These are phyloP conservation scores for Poeciliopsis turneri DNA, from an alignment of 2,797 vertebrate species.

Conservation along the genomic window DNA sequence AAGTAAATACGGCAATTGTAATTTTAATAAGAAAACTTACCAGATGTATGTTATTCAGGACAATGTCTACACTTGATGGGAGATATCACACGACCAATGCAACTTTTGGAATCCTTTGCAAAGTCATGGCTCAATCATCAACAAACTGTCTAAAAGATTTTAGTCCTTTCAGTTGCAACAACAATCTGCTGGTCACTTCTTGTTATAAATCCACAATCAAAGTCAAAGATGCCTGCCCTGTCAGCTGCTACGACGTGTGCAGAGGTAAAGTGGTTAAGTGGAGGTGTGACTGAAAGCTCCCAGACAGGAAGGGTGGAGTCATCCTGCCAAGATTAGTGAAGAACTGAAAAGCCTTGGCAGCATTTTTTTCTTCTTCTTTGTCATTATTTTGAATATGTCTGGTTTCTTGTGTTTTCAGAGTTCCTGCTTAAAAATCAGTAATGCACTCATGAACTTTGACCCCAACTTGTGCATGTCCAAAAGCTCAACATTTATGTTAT, in stretches of 20 bases:
- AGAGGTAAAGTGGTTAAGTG: constrained; percentile 66
- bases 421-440: background rate
- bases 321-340: constrained; percentile 72
- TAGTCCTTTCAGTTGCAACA: constrained; percentile 17
- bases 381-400: background rate
- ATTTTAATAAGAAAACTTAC: constrained; percentile 62
- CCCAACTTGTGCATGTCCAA: background rate
- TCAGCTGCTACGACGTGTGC: constrained; percentile 51
- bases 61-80: constrained; percentile 41
- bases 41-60: constrained; percentile 50
- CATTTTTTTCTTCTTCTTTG: constrained; percentile 2
- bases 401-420: constrained; percentile 32
- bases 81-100: constrained; percentile 59
- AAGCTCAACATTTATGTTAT: too few species aligned
- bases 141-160: constrained; percentile 50
- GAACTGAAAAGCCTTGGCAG: constrained; percentile 53
- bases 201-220: constrained; percentile 51
- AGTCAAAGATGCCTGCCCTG: constrained; percentile 43
- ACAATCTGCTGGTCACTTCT: constrained; percentile 21
- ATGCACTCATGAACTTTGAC: background rate
- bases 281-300: constrained; percentile 61
- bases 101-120: constrained; percentile 33
- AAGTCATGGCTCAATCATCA: constrained; percentile 68
- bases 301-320: constrained; percentile 79
- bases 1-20: constrained; percentile 1